Base-by-base conservation (phyloP, 2,888 invertebrate species). In the Cacoxenus indagator region DNA sequence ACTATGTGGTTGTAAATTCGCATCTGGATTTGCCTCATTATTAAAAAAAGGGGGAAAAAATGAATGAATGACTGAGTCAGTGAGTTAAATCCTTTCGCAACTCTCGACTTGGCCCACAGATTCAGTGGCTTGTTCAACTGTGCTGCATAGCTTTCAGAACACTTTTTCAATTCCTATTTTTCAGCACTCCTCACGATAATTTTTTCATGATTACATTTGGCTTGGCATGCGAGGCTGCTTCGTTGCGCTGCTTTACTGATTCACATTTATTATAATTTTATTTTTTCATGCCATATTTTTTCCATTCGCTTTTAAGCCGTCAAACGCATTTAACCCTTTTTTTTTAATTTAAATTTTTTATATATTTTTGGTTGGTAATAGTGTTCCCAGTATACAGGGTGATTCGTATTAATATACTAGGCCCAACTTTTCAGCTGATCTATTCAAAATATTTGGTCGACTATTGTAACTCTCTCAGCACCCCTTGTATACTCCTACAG, bases 121-220 rank as follows among this genome's bases (percentile, higher is more conserved):
- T n/a, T n/a, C n/a, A n/a, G n/a, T n/a, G n/a, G 37, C 37, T 1
- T 37, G 3, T 37, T 37, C 2, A 37, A 1, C 37, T n/a, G n/a
- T n/a, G n/a, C n/a, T n/a, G n/a, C n/a, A n/a, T n/a, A n/a, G 37
- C 14, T 51, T 17, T 19, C 65, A 62, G 51, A 45, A 26, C 43
- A 64, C 27, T 61, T 70, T 65, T 59, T 66, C 73, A 73, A 69
- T 73, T 76, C 75, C 67, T 75, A 22, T 24, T 70, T 72, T 69
- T 74, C 73, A 70, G 73, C 78, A 74, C 77, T 78, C n/a, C n/a
- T n/a, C n/a, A n/a, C n/a, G n/a, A n/a, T n/a, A n/a, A n/a, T 73
- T 76, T 73, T 76, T 82, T 84, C 76, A 76, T 82, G 85, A 86
- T 85, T 83, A 83, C 83, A 83, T 84, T 81, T 82, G 75, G 75